These are phyloP conservation scores for Drosophila recens DNA, from an alignment of 2,888 invertebrate species.

Conservation along the genomic window DNA sequence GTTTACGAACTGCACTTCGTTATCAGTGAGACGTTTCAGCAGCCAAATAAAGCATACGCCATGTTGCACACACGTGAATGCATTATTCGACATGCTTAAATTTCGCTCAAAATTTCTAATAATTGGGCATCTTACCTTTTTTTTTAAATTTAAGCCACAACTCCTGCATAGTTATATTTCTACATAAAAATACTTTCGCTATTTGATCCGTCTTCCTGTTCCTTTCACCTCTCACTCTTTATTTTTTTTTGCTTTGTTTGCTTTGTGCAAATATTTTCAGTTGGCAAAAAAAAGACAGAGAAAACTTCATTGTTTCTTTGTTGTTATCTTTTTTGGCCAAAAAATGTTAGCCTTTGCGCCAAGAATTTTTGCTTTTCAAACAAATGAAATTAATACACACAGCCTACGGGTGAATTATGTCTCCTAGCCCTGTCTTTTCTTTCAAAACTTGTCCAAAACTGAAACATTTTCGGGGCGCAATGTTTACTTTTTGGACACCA, in stretches of 20 bases:
- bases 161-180: not conserved
- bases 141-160: not conserved
- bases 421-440: not conserved
- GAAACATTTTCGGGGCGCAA: constrained; percentile 2
- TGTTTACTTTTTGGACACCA: constrained; percentile 16
- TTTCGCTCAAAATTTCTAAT: not conserved
- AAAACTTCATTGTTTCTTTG: constrained; percentile 30
- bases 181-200: not conserved
- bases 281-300: constrained; percentile 27
- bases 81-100: constrained; percentile 35
- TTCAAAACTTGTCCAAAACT: constrained; percentile 17
- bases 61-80: constrained; percentile 36
- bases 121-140: not conserved
- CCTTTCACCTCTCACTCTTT: not conserved
- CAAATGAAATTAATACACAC: constrained; percentile 32
- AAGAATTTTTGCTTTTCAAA: constrained; percentile 23
- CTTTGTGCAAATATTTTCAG: constrained; percentile 41
- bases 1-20: constrained; percentile 20
- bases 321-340: constrained; percentile 8
- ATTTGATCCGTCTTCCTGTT: not conserved
- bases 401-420: constrained; percentile 3
- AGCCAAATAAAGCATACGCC: constrained; percentile 44
- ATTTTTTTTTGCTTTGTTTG: constrained; percentile 32
- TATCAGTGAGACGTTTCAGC: constrained; percentile 38
- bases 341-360: constrained; percentile 6